These are phyloP conservation scores for Aurelia aurita complex sp. Pacific DNA, from an alignment of 30 jellyfish, hydroid and myxozoan species.

Conservation along the genomic window DNA sequence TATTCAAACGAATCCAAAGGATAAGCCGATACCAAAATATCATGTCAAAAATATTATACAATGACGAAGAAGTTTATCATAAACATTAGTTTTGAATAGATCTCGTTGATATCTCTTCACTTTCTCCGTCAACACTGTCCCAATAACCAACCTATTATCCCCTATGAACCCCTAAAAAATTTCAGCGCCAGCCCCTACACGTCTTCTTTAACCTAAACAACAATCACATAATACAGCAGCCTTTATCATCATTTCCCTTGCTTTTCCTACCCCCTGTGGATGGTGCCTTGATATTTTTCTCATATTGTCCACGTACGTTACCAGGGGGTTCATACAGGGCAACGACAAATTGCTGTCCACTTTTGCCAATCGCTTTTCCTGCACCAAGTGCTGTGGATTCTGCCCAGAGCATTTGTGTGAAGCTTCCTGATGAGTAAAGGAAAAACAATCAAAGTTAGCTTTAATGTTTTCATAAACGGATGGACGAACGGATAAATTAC, in stretches of 20 bases:
- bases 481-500: no score
- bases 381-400: conserved; percentile 84
- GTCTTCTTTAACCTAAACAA: no score
- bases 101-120: no score
- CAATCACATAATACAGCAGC: conserved; percentile 53
- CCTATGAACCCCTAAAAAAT: no score
- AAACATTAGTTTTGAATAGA: no score
- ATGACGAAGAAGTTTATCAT: no score
- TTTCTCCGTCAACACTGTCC: no score
- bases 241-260: conserved; percentile 54
- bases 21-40: no score
- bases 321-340: conserved; percentile 98
- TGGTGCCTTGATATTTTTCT: conserved; percentile 72
- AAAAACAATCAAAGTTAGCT: background rate
- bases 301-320: conserved; percentile 90
- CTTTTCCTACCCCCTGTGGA: conserved; percentile 63
- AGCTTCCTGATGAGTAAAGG: conserved; percentile 78
- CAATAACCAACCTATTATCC: no score
- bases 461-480: background rate
- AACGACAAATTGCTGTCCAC: conserved; percentile 93
- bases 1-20: no score
- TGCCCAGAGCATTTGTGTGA: conserved; percentile 96
- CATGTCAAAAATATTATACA: no score
- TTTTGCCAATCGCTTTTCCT: conserved; percentile 91
- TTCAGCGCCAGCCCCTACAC: no score